These are phyloP conservation scores for Choristoneura rosaceana DNA, from an alignment of 2,888 invertebrate genomes.

Conservation along the genomic window DNA sequence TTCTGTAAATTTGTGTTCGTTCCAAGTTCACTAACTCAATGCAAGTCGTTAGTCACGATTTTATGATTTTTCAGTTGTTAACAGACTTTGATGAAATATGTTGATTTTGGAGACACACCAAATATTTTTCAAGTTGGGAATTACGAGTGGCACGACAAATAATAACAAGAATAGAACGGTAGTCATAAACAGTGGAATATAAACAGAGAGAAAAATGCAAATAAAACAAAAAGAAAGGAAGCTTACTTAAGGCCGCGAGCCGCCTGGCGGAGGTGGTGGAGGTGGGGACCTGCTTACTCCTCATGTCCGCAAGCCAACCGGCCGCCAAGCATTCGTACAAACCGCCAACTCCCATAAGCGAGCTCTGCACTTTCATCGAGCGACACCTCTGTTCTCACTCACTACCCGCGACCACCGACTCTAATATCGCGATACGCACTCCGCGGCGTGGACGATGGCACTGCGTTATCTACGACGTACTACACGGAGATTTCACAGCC, in stretches of 20 bases:
- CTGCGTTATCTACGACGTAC: constrained; percentile 62
- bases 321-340: constrained; percentile 82
- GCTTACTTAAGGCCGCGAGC: constrained; percentile 84
- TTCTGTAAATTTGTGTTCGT: constrained; percentile 43
- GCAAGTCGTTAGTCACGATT: constrained; percentile 15
- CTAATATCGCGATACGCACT: constrained; percentile 57
- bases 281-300: constrained; percentile 84
- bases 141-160: constrained; percentile 45
- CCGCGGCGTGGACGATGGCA: constrained; percentile 51
- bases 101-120: background rate
- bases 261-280: constrained; percentile 84
- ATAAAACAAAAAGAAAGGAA: constrained; percentile 81
- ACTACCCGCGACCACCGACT: constrained; percentile 58
- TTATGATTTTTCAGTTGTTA: constrained; percentile 16
- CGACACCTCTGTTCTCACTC: constrained; percentile 70
- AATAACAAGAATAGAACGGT: constrained; percentile 47
- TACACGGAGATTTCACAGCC: constrained; percentile 69
- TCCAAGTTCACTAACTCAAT: constrained; percentile 23
- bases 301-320: constrained; percentile 83
- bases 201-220: constrained; percentile 67
- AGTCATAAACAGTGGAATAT: constrained; percentile 48
- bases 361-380: constrained; percentile 82
- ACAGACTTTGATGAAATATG: background rate
- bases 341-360: constrained; percentile 83
- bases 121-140: constrained; percentile 16